A percentile compares a stretch with the other conserved stretches of the same genome.
Conservation (phyloP, 2,888 invertebrate species). For the Phragmatobia fuliginosa region DNA sequence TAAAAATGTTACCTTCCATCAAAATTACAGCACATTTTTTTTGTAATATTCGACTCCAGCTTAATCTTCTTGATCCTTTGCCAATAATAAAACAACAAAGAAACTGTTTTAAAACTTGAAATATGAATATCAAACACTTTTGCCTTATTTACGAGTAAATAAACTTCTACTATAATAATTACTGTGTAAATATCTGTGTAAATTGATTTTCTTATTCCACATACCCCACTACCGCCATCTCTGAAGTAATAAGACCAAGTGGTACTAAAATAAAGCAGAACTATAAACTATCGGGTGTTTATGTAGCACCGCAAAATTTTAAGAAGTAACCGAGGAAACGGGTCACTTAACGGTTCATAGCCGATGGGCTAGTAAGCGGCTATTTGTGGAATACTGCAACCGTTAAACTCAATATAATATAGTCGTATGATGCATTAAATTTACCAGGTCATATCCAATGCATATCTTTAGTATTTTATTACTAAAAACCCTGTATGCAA, state of each 20-base stretch:
- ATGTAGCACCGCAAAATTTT: conserved; percentile 22
- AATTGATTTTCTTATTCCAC: too few relatives aligned
- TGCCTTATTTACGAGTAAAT: too few relatives aligned
- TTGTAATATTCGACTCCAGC: too few relatives aligned
- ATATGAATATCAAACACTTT: too few relatives aligned
- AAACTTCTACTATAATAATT: too few relatives aligned
- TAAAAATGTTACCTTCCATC: too few relatives aligned
- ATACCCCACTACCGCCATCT: background rate
- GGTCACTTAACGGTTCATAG: conserved; percentile 25
- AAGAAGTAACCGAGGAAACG: conserved; percentile 18
- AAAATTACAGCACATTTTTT: too few relatives aligned
- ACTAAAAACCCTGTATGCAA: background rate
- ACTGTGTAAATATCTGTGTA: too few relatives aligned
- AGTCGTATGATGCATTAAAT: conserved; percentile 9
- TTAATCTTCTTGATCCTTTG: too few relatives aligned
- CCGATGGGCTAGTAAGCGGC: conserved; percentile 17
- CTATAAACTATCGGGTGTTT: conserved; percentile 18
- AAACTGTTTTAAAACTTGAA: too few relatives aligned
- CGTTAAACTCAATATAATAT: conserved; percentile 24
- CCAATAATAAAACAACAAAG: too few relatives aligned
- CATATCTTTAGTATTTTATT: background rate
- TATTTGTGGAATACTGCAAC: conserved; percentile 26
- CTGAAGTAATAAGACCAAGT: background rate
- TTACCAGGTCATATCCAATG: conserved; percentile 7
- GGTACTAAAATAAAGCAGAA: conserved; percentile 11